Conservation (phyloP, 2,113 vertebrate genomes). For the Trochalopteron elliotii region DNA sequence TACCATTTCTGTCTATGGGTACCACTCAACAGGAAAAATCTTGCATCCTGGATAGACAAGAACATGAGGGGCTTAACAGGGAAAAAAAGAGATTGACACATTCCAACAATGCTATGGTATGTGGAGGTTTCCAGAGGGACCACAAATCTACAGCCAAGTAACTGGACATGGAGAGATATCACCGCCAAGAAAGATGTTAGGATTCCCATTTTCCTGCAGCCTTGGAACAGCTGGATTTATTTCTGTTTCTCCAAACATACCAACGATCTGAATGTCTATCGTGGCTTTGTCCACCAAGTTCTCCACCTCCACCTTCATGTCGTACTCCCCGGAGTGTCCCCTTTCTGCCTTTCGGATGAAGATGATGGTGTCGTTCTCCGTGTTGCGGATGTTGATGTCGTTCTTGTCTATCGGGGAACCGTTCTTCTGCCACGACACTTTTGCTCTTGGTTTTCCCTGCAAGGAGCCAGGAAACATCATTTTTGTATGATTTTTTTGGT, state of each 20-base stretch:
- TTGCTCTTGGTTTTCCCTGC: conserved; percentile 93
- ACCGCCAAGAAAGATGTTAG: background rate
- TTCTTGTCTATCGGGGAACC: conserved; percentile 84
- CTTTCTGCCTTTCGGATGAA: conserved; percentile 96
- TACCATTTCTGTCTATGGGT: background rate
- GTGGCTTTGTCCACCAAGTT: conserved; percentile 85
- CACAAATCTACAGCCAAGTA: background rate
- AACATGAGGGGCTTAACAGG: background rate
- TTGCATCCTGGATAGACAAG: background rate
- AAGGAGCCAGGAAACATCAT: background rate
- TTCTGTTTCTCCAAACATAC: conserved; percentile 70
- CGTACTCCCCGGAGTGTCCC: conserved; percentile 92
- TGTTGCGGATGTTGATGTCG: conserved; percentile 94
- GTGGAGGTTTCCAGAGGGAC: background rate
- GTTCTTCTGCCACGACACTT: conserved; percentile 91
- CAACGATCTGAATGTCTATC: conserved; percentile 92
- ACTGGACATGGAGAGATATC: background rate
- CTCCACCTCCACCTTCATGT: conserved; percentile 92
- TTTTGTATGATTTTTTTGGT: background rate
- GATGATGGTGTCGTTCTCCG: conserved; percentile 93
- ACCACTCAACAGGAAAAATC: background rate
- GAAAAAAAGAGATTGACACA: background rate
- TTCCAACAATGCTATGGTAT: background rate
- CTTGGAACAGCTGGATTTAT: background rate
- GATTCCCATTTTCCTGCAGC: background rate